Percentiles rank a stretch among this genome's conserved stretches.
These are phyloP conservation scores for Cyclura pinguis DNA, from an alignment of 2,797 vertebrate genomes.

Conservation along the genomic window DNA sequence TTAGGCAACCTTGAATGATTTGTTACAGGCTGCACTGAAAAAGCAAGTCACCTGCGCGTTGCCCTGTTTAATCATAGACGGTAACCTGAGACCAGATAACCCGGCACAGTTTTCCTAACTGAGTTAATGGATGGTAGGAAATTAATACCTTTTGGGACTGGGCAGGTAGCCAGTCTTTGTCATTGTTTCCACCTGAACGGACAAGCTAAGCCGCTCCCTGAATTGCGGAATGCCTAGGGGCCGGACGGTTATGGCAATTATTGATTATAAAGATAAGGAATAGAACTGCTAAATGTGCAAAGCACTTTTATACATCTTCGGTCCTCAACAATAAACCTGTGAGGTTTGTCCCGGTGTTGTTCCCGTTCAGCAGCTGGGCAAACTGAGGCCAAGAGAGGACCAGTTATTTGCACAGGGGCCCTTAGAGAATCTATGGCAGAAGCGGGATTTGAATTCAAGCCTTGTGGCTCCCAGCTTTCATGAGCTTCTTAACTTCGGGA, in stretches of 20 bases:
- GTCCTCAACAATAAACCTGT: too few relatives aligned
- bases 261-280: too few relatives aligned
- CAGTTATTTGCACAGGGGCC: background rate
- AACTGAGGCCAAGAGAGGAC: background rate
- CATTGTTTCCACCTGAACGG: slow-evolving; percentile 14
- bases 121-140: background rate
- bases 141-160: slow-evolving; percentile 2
- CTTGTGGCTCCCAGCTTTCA: too few relatives aligned
- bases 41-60: background rate
- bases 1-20: background rate
- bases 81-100: slow-evolving; percentile 13
- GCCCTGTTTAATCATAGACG: background rate
- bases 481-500: too few relatives aligned
- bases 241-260: accelerated
- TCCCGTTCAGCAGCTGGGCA: background rate
- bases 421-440: background rate
- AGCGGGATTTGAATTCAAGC: background rate
- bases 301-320: background rate
- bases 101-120: background rate
- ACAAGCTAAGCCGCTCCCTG: too few relatives aligned
- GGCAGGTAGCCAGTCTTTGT: slow-evolving; percentile 8
- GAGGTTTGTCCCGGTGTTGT: background rate
- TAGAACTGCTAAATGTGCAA: background rate
- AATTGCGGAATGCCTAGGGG: background rate
- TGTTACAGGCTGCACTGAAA: too few relatives aligned